Base-by-base conservation (phyloP, 2,888 invertebrate genomes). In the Lypha dubia region DNA sequence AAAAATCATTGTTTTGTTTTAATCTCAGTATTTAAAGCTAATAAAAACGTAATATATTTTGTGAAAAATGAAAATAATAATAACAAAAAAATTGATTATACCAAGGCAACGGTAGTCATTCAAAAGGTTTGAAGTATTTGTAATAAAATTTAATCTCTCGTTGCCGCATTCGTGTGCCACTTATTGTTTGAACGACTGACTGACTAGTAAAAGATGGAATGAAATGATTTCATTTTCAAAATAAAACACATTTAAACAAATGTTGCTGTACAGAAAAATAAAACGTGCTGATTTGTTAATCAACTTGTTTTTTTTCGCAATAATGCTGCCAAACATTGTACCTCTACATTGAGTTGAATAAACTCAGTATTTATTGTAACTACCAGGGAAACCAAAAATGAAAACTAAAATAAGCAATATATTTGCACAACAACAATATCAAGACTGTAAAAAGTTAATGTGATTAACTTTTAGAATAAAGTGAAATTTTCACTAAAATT, bases 271-370 rank as follows among this genome's bases (percentile, higher is more conserved):
- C 20, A 20, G 6, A 20, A 9, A 44, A 60, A 44, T 32, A 56
- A 83, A 79, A 79, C 75, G 83, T 84, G 79, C 51, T 41, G 56
- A 1, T 15, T 28, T n/a, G 28, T 38, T 63, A 63, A 24, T 11
- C 20, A 17, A 49, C n/a, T n/a, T 32, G 17, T 46, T 28, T 28
- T 2, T 65, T 62, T 20, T 6, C 53, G 53, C 20, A 65, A 44
- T 49, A 79, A 65, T 83, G 83, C 53, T 75, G 51, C 13, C 35
- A 41, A 15, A 28, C 38, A 62, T 77, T 63, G 56, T 58, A 8
- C 20, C 4, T 6, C 4, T 15, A 35, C 20, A 46, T 75, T n/a
- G 46, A 68, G 83, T 74, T 83, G 67, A 83, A 77, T 73, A 77
- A 82, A 82, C 77, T 73, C n/a, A 35, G 15, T 35, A 9, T 60